These are phyloP conservation scores for Lycodopsis pacificus DNA, from an alignment of 2,797 vertebrate genomes.

Conservation along the genomic window DNA sequence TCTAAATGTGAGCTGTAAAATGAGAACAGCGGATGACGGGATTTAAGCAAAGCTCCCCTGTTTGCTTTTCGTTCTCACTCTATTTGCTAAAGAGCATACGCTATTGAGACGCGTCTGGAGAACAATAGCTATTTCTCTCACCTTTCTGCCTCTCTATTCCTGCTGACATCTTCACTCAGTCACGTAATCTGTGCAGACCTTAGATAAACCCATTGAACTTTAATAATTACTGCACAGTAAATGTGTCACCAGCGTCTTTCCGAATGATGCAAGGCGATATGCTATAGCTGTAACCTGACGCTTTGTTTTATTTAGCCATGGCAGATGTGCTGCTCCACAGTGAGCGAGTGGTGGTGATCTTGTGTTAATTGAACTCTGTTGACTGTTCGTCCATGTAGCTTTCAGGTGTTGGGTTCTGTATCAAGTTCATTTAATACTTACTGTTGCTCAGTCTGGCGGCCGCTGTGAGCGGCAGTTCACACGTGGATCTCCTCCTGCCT, in stretches of 20 bases:
- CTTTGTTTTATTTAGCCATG: slow-evolving; percentile 47
- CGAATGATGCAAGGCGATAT: slow-evolving; percentile 42
- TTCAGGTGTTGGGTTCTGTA: slow-evolving; percentile 71
- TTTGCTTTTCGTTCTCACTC: slow-evolving; percentile 53
- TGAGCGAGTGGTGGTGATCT: slow-evolving; percentile 55
- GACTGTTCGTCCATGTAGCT: slow-evolving; percentile 47
- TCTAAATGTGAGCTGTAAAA: slow-evolving; percentile 30
- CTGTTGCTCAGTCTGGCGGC: slow-evolving; percentile 54
- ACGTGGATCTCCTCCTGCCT: slow-evolving; percentile 1
- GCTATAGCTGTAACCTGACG: slow-evolving; percentile 54
- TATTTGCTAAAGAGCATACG: slow-evolving; percentile 60
- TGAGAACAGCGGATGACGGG: slow-evolving; percentile 27
- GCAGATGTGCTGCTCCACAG: slow-evolving; percentile 40
- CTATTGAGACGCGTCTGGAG: slow-evolving; percentile 42
- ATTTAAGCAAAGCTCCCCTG: slow-evolving; percentile 38
- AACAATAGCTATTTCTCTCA: slow-evolving; percentile 48
- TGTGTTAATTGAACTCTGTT: slow-evolving; percentile 70
- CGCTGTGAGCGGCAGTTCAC: slow-evolving; percentile 6
- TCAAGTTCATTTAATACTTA: slow-evolving; percentile 78
- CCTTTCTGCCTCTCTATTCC: slow-evolving; percentile 35
- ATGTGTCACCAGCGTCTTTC: slow-evolving; percentile 21
- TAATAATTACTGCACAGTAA: slow-evolving; percentile 23
- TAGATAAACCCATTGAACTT: neutral
- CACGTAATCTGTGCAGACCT: neutral
- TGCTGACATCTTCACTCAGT: neutral